Conservation (phyloP, 2,797 vertebrate genomes). For the Philypnodon macrostomus region DNA sequence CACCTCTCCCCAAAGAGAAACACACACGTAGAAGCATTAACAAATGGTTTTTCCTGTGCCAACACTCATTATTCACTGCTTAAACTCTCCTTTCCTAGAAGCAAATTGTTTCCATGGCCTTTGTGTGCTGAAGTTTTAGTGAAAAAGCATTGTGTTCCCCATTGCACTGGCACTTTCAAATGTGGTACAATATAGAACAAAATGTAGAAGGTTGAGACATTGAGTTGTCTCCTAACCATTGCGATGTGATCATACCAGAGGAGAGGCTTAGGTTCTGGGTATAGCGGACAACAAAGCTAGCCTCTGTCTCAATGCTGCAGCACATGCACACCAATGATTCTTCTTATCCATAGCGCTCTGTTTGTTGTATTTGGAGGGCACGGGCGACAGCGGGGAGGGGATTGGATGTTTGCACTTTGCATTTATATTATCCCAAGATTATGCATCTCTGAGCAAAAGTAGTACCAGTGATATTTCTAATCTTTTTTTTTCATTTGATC, state of each 20-base stretch:
- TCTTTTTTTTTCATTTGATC: conserved; percentile 43
- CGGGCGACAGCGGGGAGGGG: conserved; percentile 10
- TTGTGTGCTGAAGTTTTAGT: conserved; percentile 21
- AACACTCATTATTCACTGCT: conserved; percentile 49
- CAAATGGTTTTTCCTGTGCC: conserved; percentile 28
- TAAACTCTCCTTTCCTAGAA: conserved; percentile 39
- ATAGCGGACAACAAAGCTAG: conserved; percentile 54
- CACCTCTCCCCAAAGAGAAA: conserved; percentile 18
- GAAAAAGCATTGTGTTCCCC: too few relatives aligned
- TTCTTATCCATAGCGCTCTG: conserved; percentile 49
- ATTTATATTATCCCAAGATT: conserved; percentile 62
- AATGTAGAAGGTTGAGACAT: too few relatives aligned
- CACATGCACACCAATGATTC: conserved; percentile 61
- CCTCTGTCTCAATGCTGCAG: conserved; percentile 61
- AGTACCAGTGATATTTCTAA: conserved; percentile 43
- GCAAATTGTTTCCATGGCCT: conserved; percentile 24
- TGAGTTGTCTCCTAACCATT: conserved; percentile 22
- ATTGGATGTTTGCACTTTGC: conserved; percentile 55
- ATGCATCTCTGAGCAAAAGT: conserved; percentile 51
- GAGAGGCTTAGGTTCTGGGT: conserved; percentile 41
- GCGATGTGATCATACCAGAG: conserved; percentile 55
- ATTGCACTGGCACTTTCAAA: conserved; percentile 11
- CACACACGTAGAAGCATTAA: conserved; percentile 26
- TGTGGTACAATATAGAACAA: too few relatives aligned
- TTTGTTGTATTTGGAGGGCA: conserved; percentile 42